phyloP scores from a whole-genome alignment of 2,888 invertebrate genomes.

The Aporophyla lueneburgensis region DNA sequence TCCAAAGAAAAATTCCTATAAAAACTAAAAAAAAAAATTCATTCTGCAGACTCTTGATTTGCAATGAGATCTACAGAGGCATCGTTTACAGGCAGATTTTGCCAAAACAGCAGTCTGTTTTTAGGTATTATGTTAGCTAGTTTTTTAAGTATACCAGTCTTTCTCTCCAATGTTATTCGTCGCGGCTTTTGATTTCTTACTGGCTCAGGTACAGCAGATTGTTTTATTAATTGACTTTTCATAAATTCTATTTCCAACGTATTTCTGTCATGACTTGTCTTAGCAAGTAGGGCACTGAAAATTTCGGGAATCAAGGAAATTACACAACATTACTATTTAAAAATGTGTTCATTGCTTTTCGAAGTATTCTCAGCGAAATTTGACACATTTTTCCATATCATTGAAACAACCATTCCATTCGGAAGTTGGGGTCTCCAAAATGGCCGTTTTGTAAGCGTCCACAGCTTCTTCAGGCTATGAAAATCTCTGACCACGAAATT shows the following conservation, averaged over 20 bases:
- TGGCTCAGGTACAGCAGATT: neutral
- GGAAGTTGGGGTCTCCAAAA: no score
- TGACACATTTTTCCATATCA: no score
- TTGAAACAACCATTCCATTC: no score
- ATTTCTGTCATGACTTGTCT: slow-evolving; percentile 10
- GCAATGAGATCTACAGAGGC: slow-evolving; percentile 7
- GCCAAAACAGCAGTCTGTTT: slow-evolving; percentile 14
- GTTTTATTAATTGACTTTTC: slow-evolving; percentile 2
- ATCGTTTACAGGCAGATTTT: slow-evolving; percentile 16
- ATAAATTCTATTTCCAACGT: slow-evolving; percentile 15
- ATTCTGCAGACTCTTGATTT: slow-evolving; percentile 11
- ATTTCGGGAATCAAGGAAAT: no score
- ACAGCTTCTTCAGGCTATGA: no score
- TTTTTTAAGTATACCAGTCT: slow-evolving; percentile 9
- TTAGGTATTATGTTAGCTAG: slow-evolving; percentile 11
- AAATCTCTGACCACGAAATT: no score
- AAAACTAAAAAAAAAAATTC: neutral
- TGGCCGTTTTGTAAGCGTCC: no score
- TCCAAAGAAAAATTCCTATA: neutral
- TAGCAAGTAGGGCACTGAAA: slow-evolving; percentile 16
- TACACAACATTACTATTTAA: no score
- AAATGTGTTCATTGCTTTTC: no score
- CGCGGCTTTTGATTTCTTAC: no score
- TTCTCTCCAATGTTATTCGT: neutral
- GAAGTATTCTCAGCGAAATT: no score